Base-by-base conservation (phyloP, 2,888 invertebrate genomes). In the Andrena bicolor region DNA sequence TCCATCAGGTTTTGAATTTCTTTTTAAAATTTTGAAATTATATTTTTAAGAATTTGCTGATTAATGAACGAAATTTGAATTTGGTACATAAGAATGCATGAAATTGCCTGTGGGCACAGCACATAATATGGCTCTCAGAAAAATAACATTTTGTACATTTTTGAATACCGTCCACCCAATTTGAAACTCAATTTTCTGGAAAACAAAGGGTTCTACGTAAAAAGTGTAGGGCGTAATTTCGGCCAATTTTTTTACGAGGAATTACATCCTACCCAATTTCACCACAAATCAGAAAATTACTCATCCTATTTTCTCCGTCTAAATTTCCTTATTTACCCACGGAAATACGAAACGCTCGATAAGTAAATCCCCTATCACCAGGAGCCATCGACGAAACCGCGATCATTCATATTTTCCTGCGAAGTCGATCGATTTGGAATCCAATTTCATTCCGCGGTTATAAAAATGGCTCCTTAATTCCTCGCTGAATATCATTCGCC, bases 181-280 rank as follows among this genome's bases (percentile, higher is more conserved):
- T 56, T 69, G 16, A 5, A 56, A 23, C n/a, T 5, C 56, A 10
- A 69, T 56, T 69, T 56, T 26, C 35, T 56, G 13, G 7, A 32
- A 16, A n/a, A 4, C 2, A 26, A 2, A 16, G 13, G 20, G 7
- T 56, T 5, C 7, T 53, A 35, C 2, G 35, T 4, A 23, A 53
- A 51, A 51, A 51, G 10, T 51, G 6, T 13, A 23, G 1, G 0
- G 2, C 0, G n/a, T 13, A 7, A n/a, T 65, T 66, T 51, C 66
- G 20, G 32, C 2, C 2, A 2, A 0, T 2, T 23, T 30, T 51
- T 16, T n/a, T 1, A 0, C 51, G 51, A 20, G 7, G 6, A 51
- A 30, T 28, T n/a, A 5, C 2, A 16, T 1, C 7, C 41, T 41
- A 16, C 13, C 16, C 41, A 41, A 1, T 1, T 13, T 41, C 13